These are phyloP conservation scores for Cacoxenus indagator DNA, from an alignment of 2,888 invertebrate genomes.

Conservation along the genomic window DNA sequence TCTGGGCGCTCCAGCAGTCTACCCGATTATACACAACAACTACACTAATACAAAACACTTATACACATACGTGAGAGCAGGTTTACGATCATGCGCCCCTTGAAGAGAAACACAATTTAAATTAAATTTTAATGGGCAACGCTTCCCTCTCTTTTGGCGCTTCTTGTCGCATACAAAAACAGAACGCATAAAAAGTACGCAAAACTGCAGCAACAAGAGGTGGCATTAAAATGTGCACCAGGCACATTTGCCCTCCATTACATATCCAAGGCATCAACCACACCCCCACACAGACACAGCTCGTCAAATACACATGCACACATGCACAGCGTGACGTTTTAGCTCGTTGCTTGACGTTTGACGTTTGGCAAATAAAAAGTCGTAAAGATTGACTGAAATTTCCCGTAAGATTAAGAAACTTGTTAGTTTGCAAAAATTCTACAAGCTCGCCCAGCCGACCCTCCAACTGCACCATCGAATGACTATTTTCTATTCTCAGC, in stretches of 20 bases:
- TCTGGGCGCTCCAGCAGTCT: too few relatives aligned
- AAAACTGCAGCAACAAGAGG: constrained; percentile 30
- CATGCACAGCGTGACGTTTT: background rate
- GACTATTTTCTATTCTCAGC: background rate
- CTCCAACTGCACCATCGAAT: background rate
- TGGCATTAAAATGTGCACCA: constrained; percentile 49
- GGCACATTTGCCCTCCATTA: background rate
- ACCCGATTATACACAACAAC: too few relatives aligned
- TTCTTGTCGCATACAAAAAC: constrained; percentile 30
- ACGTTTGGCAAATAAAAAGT: constrained; percentile 52
- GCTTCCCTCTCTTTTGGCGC: background rate
- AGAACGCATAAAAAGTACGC: constrained; percentile 40
- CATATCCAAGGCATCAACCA: background rate
- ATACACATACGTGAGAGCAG: background rate
- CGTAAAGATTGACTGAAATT: constrained; percentile 42
- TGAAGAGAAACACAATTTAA: constrained; percentile 57
- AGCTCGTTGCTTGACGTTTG: constrained; percentile 36
- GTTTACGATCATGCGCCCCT: constrained; percentile 54
- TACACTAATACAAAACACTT: background rate
- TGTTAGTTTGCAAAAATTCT: constrained; percentile 12
- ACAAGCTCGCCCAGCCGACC: background rate
- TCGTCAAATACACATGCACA: constrained; percentile 11
- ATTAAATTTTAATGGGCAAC: constrained; percentile 64
- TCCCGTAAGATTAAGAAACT: constrained; percentile 19
- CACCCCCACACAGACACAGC: constrained; percentile 25